Conservation (phyloP, 2,888 invertebrate species). For the Caenorhabditis sulstoni region DNA sequence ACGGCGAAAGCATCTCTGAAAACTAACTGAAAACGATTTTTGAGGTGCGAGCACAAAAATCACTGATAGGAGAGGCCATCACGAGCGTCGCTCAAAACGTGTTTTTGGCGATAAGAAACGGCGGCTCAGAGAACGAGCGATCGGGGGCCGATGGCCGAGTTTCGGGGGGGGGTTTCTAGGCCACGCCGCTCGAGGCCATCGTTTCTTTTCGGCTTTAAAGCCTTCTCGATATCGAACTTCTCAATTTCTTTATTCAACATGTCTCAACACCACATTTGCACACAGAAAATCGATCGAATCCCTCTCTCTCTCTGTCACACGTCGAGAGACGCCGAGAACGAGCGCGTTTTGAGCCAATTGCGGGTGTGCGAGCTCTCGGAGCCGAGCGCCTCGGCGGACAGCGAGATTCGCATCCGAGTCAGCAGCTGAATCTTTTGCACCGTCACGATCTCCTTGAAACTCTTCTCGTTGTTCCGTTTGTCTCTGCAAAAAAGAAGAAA, state of each 20-base stretch:
- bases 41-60: conserved; percentile 12
- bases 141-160: conserved; percentile 23
- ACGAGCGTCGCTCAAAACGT: conserved; percentile 14
- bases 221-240: too few relatives aligned
- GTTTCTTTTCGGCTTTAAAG: too few relatives aligned
- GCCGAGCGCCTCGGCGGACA: conserved; percentile 56
- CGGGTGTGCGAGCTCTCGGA: conserved; percentile 20
- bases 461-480: conserved; percentile 49
- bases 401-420: conserved; percentile 53
- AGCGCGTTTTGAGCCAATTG: conserved; percentile 47
- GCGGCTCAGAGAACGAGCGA: conserved; percentile 27
- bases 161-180: conserved; percentile 4
- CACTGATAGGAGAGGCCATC: conserved; percentile 35
- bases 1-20: conserved; percentile 32
- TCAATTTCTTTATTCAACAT: conserved; percentile 43
- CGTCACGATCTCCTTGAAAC: conserved; percentile 34
- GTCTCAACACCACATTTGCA: conserved; percentile 5
- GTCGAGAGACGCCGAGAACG: conserved; percentile 57
- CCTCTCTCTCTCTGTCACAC: conserved; percentile 34
- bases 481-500: conserved; percentile 35
- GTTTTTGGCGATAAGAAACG: conserved; percentile 27
- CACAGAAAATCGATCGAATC: conserved; percentile 4
- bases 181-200: conserved; percentile 15
- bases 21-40: conserved; percentile 1
- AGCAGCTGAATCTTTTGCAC: conserved; percentile 45